These are phyloP conservation scores for Lysandra bellargus DNA, from an alignment of 2,888 invertebrate genomes.

Conservation along the genomic window DNA sequence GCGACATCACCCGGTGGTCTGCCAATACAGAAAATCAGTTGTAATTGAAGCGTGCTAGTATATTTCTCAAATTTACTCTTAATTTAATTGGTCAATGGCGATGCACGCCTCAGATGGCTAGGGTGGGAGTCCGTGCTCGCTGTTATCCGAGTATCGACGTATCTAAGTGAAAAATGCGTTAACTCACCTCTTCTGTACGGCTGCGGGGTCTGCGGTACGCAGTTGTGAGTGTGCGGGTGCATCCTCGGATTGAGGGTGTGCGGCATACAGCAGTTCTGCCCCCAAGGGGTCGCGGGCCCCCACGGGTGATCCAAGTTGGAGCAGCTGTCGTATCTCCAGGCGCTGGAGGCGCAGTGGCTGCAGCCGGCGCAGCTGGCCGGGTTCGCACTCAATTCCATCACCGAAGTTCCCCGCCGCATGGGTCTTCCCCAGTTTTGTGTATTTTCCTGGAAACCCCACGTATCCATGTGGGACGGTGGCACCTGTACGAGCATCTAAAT, in stretches of 20 bases:
- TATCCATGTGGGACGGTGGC: conserved; percentile 48
- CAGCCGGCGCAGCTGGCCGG: conserved; percentile 46
- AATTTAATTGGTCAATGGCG: background rate
- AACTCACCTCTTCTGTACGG: conserved; percentile 64
- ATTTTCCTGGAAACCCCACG: conserved; percentile 60
- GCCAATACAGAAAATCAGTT: conserved; percentile 28
- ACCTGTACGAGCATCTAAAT: conserved; percentile 32
- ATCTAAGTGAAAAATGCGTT: background rate
- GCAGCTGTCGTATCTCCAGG: conserved; percentile 74
- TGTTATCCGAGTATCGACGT: too few relatives aligned
- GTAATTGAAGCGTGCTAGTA: too few relatives aligned
- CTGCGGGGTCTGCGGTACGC: conserved; percentile 62
- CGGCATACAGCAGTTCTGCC: conserved; percentile 54
- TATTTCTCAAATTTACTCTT: background rate
- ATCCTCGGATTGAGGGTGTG: conserved; percentile 44
- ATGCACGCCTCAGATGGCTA: background rate
- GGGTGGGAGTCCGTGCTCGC: background rate
- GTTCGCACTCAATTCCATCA: conserved; percentile 62
- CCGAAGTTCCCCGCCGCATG: conserved; percentile 67
- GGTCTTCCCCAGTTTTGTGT: conserved; percentile 62
- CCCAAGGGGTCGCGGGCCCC: conserved; percentile 45
- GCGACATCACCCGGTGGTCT: conserved; percentile 71
- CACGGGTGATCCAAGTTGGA: conserved; percentile 68
- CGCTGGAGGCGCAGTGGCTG: conserved; percentile 48
- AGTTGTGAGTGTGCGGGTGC: conserved; percentile 49